Base-by-base conservation (phyloP, 1,140 invertebrate genomes). In the Coboldia fuscipes region DNA sequence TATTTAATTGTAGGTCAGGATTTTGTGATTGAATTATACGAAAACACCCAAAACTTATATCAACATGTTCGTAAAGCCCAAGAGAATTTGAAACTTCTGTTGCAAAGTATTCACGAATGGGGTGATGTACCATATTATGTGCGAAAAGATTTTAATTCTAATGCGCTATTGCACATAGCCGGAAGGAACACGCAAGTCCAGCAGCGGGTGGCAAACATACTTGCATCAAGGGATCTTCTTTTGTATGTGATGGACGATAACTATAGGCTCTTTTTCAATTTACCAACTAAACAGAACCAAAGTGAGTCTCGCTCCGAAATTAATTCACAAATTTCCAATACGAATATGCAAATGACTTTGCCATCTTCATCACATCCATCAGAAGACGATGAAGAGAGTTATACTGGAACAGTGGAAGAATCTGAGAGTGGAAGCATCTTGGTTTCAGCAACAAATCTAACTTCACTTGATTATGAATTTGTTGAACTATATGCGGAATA, bases 221-320 rank as follows among this genome's bases (percentile, higher is more conserved):
- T 47, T 26, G 43, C 46, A 10, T 58, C 63, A 22, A 65, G 65
- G 10, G 42, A 51, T 8, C 54, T 66, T 33, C 63, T 77, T 19
- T 59, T 67, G 41, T 45, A 48, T 9, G 48, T 75, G 1, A 50
- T 75, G n/a, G 54, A 63, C 42, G 56, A 66, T 35, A 73, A 75
- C 42, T 51, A 62, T 24, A 52, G 60, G 30, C 41, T 69, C 3
- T 65, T 72, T 43, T 58, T 62, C 16, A 55, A n/a, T 56, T 13
- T 49, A 54, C 9, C 53, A 58, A 5, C 33, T 46, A 7, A n/a
- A n/a, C n/a, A 45, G 43, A 24, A 39, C 40, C 4, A 17, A 43
- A 38, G n/a, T n/a, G n/a, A n/a, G n/a, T n/a, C n/a, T n/a, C n/a
- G n/a, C n/a, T n/a, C n/a, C n/a, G n/a, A n/a, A n/a, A n/a, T n/a